Evolutionary conservation across 2,888 invertebrate genomes (phyloP).

Genomic region (Seira ritae): DNA sequence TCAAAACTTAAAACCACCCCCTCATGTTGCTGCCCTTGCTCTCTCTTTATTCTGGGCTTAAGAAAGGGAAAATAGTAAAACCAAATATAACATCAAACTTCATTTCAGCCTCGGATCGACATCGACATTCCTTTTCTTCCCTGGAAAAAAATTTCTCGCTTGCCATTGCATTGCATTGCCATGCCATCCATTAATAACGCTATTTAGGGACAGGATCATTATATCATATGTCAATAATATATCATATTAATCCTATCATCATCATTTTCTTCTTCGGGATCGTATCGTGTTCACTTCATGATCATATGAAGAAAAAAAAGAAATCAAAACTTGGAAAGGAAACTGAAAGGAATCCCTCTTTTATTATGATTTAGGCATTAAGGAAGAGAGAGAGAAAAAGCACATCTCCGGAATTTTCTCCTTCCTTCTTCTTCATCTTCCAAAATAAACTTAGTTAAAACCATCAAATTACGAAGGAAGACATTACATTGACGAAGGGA

Average conservation of each 20-base stretch:
- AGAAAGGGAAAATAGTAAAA: not conserved
- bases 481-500: slow-evolving; percentile 1
- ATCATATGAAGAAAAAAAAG: slow-evolving; percentile 32
- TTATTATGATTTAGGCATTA: not conserved
- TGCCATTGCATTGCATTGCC: too few relatives aligned
- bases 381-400: slow-evolving; percentile 2
- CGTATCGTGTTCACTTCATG: slow-evolving; percentile 9
- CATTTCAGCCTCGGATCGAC: not conserved
- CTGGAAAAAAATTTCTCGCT: slow-evolving; percentile 5
- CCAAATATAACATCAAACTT: not conserved
- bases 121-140: not conserved
- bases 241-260: slow-evolving; percentile 64
- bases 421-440: slow-evolving; percentile 20
- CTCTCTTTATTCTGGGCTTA: slow-evolving; percentile 1
- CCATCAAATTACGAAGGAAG: slow-evolving; percentile 29
- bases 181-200: slow-evolving; percentile 1
- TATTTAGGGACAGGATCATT: slow-evolving; percentile 32
- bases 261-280: slow-evolving; percentile 19
- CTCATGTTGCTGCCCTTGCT: slow-evolving; percentile 1
- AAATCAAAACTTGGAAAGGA: slow-evolving; percentile 22
- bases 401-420: slow-evolving; percentile 8
- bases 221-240: slow-evolving; percentile 62
- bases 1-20: slow-evolving; percentile 16
- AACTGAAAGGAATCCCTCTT: slow-evolving; percentile 48
- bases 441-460: slow-evolving; percentile 52